These are phyloP conservation scores for Chaetops frenatus DNA, from an alignment of 2,113 vertebrate species.

Conservation along the genomic window DNA sequence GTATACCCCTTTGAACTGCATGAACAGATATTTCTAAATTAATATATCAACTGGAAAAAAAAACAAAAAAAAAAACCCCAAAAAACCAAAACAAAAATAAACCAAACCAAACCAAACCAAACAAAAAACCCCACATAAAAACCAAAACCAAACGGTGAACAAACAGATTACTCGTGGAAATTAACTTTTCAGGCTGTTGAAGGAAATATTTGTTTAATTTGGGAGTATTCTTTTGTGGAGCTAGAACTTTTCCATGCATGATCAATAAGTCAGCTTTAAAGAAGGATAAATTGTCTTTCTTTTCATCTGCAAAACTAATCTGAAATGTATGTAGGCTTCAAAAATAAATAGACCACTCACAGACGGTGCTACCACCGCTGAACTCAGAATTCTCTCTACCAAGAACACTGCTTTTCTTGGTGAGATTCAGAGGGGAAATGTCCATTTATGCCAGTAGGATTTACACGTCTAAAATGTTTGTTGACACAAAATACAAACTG, in stretches of 20 bases:
- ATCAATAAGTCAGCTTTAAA: background rate
- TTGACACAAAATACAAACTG: background rate
- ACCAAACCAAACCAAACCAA: no score
- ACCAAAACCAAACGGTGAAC: background rate
- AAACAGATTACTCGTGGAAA: background rate
- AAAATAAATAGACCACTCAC: background rate
- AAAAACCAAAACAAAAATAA: background rate
- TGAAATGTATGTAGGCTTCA: background rate
- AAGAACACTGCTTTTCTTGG: background rate
- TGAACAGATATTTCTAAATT: background rate
- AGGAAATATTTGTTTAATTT: background rate
- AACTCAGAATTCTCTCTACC: background rate
- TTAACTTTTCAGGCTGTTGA: background rate
- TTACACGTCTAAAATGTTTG: background rate
- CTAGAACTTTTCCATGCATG: background rate
- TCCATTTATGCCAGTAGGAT: background rate
- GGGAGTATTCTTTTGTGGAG: background rate
- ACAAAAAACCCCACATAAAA: background rate
- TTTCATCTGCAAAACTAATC: background rate
- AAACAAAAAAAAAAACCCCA: no score
- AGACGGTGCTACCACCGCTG: background rate
- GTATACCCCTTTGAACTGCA: background rate
- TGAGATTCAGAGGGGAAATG: background rate
- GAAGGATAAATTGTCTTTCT: background rate
- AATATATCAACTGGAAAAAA: background rate